Evolutionary conservation across 2,113 vertebrate species (phyloP), one percentile per base, ranked within the genome.

Genomic region (Hippoglossus stenolepis): DNA sequence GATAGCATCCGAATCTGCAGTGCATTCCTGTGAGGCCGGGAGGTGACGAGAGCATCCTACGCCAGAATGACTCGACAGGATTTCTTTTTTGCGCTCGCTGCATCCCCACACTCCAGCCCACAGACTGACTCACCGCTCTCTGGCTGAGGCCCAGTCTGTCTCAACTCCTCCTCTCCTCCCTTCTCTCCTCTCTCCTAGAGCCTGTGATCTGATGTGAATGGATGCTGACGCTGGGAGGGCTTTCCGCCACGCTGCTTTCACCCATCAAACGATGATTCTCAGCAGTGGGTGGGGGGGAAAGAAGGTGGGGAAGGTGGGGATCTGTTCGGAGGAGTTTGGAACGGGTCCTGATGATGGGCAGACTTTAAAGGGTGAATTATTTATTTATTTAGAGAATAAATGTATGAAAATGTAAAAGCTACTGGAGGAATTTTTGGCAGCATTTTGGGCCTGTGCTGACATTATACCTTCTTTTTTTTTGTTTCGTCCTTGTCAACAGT

Each of bases 51-150:
- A 90, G 86, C 90, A 77, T 85, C 89, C 89, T 87, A 89, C 84
- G 84, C 87, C 84, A 91, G 85, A 81, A 89, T 94, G 93, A 95
- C 91, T 89, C 89, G 77, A 86, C 92, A 94, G 84, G 86, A 93
- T 92, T 92, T 47, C 45, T 87, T 57, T 83, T 77, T 65, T 76
- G 72, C 70, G 66, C 76, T 81, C 66, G 80, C 85, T 87, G 72
- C 85, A 62, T 87, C 70, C 87, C 86, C 74, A 80, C 86, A 69
- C 87, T 83, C 80, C 87, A 73, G 26, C 90, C 87, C 88, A 91
- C 90, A 89, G 85, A 91, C 89, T 89, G 85, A 88, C 83, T 90
- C 90, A 93, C 81, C 83, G 83, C 75, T 85, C 68, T 75, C 85
- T 91, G 89, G 90, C 92, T 83, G 84, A 75, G 77, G 82, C 79